These are phyloP conservation scores for Forbesichthys papilliferus DNA, from an alignment of 2,113 vertebrate genomes.

Conservation along the genomic window DNA sequence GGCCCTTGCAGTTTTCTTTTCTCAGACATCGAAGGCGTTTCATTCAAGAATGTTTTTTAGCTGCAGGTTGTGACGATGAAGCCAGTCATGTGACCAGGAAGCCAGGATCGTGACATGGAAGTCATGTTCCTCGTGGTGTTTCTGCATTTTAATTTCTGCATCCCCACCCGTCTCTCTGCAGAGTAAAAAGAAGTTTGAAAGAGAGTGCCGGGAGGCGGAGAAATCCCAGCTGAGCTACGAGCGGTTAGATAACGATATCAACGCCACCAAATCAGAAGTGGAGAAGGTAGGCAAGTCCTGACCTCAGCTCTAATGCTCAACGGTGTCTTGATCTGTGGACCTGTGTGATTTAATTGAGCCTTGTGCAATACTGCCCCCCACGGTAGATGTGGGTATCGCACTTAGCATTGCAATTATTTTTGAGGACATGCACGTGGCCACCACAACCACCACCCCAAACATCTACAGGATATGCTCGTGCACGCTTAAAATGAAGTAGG, in stretches of 20 bases:
- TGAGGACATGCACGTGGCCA: not conserved
- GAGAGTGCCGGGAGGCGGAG: constrained; percentile 95
- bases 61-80: not conserved
- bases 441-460: not conserved
- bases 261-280: constrained; percentile 97
- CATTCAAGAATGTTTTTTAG: constrained; percentile 1
- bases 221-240: constrained; percentile 92
- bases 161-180: constrained; percentile 55
- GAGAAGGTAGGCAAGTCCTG: constrained; percentile 85
- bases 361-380: not conserved
- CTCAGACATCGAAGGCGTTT: not conserved
- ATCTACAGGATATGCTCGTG: too few species aligned
- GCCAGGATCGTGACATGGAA: too few species aligned
- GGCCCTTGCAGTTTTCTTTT: not conserved
- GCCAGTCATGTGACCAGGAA: too few species aligned
- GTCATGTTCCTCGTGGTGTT: not conserved
- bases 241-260: constrained; percentile 92
- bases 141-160: not conserved
- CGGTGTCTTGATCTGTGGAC: not conserved
- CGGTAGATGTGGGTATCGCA: not conserved
- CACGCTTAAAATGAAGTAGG: too few species aligned
- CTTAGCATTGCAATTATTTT: too few species aligned
- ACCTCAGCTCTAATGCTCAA: not conserved
- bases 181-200: constrained; percentile 99
- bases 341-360: too few species aligned